These are phyloP conservation scores for Syrphus vitripennis DNA, from an alignment of 2,888 invertebrate species.

Conservation along the genomic window DNA sequence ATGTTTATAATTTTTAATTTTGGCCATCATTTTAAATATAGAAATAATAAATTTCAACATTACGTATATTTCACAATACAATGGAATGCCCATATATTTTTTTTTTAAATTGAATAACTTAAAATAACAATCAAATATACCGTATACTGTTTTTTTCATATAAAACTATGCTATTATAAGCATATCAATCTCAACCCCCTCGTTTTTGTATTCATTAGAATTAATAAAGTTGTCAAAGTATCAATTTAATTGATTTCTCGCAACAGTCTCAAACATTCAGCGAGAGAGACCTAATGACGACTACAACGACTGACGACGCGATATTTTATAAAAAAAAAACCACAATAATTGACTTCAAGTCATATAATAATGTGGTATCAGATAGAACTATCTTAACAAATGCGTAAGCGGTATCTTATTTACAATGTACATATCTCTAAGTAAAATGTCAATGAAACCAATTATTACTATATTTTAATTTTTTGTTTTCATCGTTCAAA, in stretches of 20 bases:
- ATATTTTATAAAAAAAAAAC: neutral
- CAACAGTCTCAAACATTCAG: slow-evolving; percentile 26
- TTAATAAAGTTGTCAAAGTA: slow-evolving; percentile 70
- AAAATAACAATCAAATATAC: neutral
- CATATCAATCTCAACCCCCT: neutral
- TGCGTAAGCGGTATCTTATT: slow-evolving; percentile 68
- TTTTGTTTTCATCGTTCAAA: neutral
- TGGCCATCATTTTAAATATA: no score
- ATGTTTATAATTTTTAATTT: neutral
- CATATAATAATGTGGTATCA: slow-evolving; percentile 31
- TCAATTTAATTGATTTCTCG: slow-evolving; percentile 67
- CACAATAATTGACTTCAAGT: slow-evolving; percentile 68
- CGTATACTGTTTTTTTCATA: neutral
- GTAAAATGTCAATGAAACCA: slow-evolving; percentile 66
- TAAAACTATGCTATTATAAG: neutral
- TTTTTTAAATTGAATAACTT: neutral
- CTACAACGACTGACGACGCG: neutral
- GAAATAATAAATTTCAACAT: no score
- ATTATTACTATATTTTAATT: slow-evolving; percentile 47
- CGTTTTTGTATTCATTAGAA: slow-evolving; percentile 14
- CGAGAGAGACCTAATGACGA: slow-evolving; percentile 37
- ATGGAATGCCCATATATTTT: neutral
- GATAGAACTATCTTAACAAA: slow-evolving; percentile 25
- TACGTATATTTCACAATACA: neutral
- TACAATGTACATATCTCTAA: no score